Evolutionary conservation across 2,888 invertebrate genomes (phyloP).

Genomic region (Auanema freiburgensis): DNA sequence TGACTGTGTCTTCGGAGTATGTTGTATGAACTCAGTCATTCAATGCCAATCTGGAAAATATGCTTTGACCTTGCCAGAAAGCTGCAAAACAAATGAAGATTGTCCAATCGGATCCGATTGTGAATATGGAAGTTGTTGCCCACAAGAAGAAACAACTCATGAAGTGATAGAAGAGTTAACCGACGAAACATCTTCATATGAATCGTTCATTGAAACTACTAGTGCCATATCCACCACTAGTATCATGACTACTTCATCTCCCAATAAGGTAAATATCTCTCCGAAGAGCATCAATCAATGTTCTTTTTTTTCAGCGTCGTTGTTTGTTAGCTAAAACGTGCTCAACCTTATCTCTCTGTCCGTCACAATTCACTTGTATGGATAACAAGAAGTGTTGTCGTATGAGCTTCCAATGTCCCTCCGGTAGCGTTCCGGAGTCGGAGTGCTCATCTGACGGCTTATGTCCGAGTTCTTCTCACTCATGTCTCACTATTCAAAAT

Average conservation of each 20-base stretch:
- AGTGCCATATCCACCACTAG: not conserved
- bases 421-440: conserved; percentile 45
- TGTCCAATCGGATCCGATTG: conserved; percentile 49
- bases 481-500: conserved; percentile 27
- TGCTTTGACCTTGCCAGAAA: conserved; percentile 39
- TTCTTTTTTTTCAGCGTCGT: conserved; percentile 23
- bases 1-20: conserved; percentile 46
- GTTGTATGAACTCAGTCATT: conserved; percentile 32
- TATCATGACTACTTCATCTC: no score
- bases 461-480: conserved; percentile 45
- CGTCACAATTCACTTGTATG: conserved; percentile 46
- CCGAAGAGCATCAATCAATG: not conserved
- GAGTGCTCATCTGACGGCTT: conserved; percentile 32
- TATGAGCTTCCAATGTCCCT: conserved; percentile 38
- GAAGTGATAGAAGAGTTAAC: conserved; percentile 2
- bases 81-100: conserved; percentile 37
- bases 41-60: conserved; percentile 39
- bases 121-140: conserved; percentile 51
- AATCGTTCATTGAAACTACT: not conserved
- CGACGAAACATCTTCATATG: not conserved
- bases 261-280: no score
- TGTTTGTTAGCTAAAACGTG: conserved; percentile 34
- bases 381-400: conserved; percentile 40
- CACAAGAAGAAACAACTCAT: conserved; percentile 15
- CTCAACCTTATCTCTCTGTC: conserved; percentile 38